Evolutionary conservation across 2,797 vertebrate species (phyloP).

Genomic region (Phoeniculus purpureus): DNA sequence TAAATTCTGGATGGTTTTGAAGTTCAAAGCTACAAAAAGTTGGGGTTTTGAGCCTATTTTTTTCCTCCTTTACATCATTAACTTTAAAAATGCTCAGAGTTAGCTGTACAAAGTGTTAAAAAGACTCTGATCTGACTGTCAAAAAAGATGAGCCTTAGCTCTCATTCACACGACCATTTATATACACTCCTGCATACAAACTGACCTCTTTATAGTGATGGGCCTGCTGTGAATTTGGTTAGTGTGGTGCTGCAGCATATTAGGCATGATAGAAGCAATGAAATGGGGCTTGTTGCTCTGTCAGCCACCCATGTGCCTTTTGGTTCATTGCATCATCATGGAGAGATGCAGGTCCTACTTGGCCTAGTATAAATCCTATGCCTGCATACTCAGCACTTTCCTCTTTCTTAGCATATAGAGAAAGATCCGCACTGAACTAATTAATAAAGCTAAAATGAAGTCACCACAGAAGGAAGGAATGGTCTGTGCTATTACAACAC

Average conservation of each 20-base stretch:
- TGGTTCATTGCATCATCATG: background rate
- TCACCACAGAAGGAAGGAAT: background rate
- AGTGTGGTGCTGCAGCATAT: background rate
- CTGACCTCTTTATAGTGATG: background rate
- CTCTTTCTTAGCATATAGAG: background rate
- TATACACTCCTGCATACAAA: background rate
- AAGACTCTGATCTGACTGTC: background rate
- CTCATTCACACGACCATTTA: background rate
- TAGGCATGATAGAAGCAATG: background rate
- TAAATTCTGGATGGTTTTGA: conserved; percentile 6
- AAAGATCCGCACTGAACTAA: background rate
- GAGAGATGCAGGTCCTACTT: background rate
- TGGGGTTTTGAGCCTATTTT: accelerated
- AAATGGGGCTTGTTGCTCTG: background rate
- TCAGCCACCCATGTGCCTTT: background rate
- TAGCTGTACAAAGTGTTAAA: background rate
- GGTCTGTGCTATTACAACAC: background rate
- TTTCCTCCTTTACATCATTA: background rate
- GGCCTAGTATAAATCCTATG: background rate
- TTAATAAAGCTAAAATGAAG: background rate
- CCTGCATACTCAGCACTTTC: background rate
- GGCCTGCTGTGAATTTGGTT: background rate
- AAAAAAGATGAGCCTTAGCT: background rate
- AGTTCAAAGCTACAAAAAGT: background rate
- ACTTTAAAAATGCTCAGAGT: background rate